A percentile compares a stretch with the other conserved stretches of the same genome.
Conservation (phyloP, 2,113 vertebrate species). For the Oostethus manadensis region DNA sequence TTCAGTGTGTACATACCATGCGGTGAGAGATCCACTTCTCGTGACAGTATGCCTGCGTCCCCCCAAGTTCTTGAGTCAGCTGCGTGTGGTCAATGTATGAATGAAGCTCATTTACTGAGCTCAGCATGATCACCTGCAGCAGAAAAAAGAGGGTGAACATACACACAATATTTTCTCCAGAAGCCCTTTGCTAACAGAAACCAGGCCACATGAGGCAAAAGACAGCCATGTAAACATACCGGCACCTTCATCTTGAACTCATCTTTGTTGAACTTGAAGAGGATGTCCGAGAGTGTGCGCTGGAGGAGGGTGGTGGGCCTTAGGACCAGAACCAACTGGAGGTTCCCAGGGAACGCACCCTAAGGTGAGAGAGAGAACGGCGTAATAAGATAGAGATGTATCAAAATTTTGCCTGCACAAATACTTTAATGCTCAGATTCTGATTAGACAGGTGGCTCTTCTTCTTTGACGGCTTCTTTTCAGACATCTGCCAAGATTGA, state of each 20-base stretch:
- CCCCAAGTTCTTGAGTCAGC: constrained; percentile 91
- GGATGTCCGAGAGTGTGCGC: constrained; percentile 84
- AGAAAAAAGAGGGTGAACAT: constrained; percentile 12
- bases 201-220: neutral
- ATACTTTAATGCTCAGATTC: neutral
- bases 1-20: constrained; percentile 75
- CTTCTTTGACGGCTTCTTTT: no score
- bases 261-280: constrained; percentile 92
- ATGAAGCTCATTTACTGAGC: constrained; percentile 91
- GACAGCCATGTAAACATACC: constrained; percentile 66
- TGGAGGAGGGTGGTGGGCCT: constrained; percentile 88
- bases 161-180: neutral
- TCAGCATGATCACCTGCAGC: constrained; percentile 94
- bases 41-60: constrained; percentile 91
- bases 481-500: no score
- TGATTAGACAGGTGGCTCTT: neutral
- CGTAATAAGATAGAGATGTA: neutral
- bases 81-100: constrained; percentile 89
- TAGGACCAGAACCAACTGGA: constrained; percentile 91
- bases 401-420: neutral
- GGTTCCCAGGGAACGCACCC: constrained; percentile 95
- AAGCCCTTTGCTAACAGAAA: neutral
- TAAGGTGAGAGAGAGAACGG: constrained; percentile 38
- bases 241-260: constrained; percentile 99
- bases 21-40: constrained; percentile 89